Percentiles rank a stretch among this genome's conserved stretches.
These are phyloP conservation scores for Mylabris sibirica DNA, from an alignment of 2,888 invertebrate species.

Conservation along the genomic window DNA sequence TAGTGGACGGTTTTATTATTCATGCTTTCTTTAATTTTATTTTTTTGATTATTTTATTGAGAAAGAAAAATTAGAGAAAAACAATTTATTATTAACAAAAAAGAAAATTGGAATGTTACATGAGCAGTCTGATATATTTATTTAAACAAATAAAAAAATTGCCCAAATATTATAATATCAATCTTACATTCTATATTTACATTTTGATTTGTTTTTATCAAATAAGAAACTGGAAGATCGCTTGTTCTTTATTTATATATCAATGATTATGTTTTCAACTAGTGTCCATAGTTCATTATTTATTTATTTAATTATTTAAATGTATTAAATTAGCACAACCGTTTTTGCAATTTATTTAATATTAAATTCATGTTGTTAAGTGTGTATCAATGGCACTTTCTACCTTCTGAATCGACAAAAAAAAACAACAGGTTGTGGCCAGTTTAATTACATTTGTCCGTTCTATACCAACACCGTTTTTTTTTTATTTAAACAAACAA, in stretches of 20 bases:
- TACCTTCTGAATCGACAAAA: conserved; percentile 16
- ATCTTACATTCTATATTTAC: conserved; percentile 40
- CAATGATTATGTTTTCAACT: conserved; percentile 13
- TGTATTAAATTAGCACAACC: conserved; percentile 36
- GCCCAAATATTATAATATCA: conserved; percentile 11
- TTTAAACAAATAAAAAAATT: conserved; percentile 20
- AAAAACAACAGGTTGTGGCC: conserved; percentile 24
- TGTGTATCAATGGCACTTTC: conserved; percentile 45
- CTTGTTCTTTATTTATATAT: conserved; percentile 30
- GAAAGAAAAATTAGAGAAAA: background rate
- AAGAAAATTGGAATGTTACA: conserved; percentile 45
- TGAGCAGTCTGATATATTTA: conserved; percentile 45
- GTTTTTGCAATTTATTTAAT: background rate
- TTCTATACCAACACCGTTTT: conserved; percentile 37
- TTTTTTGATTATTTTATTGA: background rate
- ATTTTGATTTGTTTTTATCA: conserved; percentile 44
- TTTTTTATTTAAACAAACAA: background rate
- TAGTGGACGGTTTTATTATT: conserved; percentile 46
- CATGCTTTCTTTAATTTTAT: conserved; percentile 8
- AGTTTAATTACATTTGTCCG: conserved; percentile 22
- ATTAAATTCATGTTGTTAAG: conserved; percentile 17
- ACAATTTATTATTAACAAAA: no score
- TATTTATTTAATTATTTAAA: background rate
- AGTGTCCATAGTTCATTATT: background rate
- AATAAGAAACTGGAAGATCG: conserved; percentile 48